Base-by-base conservation (phyloP, 2,888 invertebrate species). In the Nomada ruficornis region DNA sequence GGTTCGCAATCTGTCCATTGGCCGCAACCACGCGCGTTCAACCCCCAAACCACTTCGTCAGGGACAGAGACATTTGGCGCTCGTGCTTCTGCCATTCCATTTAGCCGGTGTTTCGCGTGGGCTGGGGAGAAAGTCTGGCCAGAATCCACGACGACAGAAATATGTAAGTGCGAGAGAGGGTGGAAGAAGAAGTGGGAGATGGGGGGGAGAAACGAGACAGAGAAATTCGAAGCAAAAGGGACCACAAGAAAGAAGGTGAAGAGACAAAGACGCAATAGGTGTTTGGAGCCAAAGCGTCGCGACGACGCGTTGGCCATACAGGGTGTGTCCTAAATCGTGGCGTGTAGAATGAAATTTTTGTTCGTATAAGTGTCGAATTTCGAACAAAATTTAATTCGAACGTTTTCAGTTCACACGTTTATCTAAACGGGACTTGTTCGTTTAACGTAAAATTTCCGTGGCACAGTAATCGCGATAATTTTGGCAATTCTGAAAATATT, bases 41-140 rank as follows among this genome's bases (percentile, higher is more conserved):
- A 10, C 29, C 63, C 47, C 67, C 69, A 64, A 64, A 29, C 5
- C 70, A 54, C 80, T 80, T 44, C 80, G 80, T 73, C 71, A 67
- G 73, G 80, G 83, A 85, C 88, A 87, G 86, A 89, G 87, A 88
- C 87, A 87, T 89, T 88, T 87, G 87, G 85, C 88, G 82, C 83
- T 80, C 79, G 83, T 54, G 62, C 72, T 77, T 62, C 77, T 80
- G 83, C 85, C 82, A 75, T 86, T 88, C 84, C 88, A 83, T 83
- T 86, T 78, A 76, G 54, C 77, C 74, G 36, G 74, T 60, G 78
- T 76, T 80, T 69, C 74, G 50, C 59, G 70, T 57, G 57, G 26
- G 47, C 76, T 50, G 42, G 68, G 50, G 44, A 59, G 76, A 74
- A 62, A 63, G 55, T 26, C 50, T 15, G 20, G 18, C 52, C 0